phyloP scores from a whole-genome alignment of 1,140 invertebrate species.

The Pogonognathellus flavescens region DNA sequence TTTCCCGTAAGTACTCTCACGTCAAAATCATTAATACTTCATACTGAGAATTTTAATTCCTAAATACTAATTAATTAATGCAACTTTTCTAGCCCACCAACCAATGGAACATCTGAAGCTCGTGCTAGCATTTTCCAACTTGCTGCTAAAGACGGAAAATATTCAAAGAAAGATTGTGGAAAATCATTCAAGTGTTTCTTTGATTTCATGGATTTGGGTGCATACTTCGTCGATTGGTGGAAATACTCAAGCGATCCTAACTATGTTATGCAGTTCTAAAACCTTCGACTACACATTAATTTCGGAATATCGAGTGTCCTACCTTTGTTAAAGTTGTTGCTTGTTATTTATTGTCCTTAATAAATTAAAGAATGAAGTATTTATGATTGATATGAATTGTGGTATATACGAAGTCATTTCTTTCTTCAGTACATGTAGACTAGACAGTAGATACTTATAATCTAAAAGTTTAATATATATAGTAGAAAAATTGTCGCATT shows the following conservation, averaged over 20 bases:
- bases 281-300: background rate
- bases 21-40: background rate
- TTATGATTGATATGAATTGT: too few species aligned
- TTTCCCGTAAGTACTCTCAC: slow-evolving; percentile 60
- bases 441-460: too few species aligned
- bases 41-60: background rate
- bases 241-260: slow-evolving; percentile 59
- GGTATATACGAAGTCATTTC: too few species aligned
- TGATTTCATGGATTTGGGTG: slow-evolving; percentile 58
- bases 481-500: too few species aligned
- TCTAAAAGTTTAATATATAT: too few species aligned
- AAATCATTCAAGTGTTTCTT: slow-evolving; percentile 59
- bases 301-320: background rate
- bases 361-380: too few species aligned
- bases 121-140: slow-evolving; percentile 56
- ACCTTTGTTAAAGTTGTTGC: background rate
- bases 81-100: slow-evolving; percentile 43
- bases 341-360: too few species aligned
- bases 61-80: background rate
- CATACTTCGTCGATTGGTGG: slow-evolving; percentile 62
- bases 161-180: slow-evolving; percentile 60
- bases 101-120: slow-evolving; percentile 57
- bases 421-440: too few species aligned
- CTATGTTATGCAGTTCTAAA: slow-evolving; percentile 57
- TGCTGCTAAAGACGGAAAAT: slow-evolving; percentile 63